phyloP scores from a whole-genome alignment of 2,888 invertebrate species.

The Frankliniella fusca region DNA sequence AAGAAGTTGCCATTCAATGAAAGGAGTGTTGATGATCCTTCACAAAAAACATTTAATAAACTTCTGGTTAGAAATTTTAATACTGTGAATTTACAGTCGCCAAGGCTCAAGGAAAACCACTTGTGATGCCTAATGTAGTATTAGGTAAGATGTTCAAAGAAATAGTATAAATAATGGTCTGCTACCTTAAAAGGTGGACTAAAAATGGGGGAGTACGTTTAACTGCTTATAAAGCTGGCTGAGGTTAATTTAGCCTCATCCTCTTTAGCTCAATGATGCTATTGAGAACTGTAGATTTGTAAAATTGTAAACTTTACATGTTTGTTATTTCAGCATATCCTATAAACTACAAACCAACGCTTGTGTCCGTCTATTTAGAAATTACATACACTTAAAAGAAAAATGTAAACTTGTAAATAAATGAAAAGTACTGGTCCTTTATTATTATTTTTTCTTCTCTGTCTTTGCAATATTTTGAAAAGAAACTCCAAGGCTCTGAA shows the following conservation, averaged over 20 bases:
- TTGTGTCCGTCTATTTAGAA: too few species aligned
- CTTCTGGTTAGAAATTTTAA: neutral
- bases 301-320: too few species aligned
- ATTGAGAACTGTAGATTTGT: neutral
- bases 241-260: neutral
- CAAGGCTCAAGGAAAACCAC: too few species aligned
- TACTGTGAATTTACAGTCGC: neutral
- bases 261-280: neutral
- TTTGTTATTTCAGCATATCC: too few species aligned
- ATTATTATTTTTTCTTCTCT: too few species aligned
- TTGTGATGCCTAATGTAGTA: neutral
- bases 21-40: neutral
- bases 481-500: too few species aligned
- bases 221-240: neutral
- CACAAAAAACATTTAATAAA: neutral
- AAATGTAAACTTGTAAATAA: too few species aligned
- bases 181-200: neutral
- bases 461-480: too few species aligned
- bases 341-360: too few species aligned
- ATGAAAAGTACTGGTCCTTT: too few species aligned
- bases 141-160: neutral
- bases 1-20: neutral
- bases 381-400: too few species aligned
- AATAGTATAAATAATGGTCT: neutral
- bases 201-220: slow-evolving; percentile 18